Conservation (phyloP, 2,797 vertebrate genomes). For the Peromyscus melanophrys region DNA sequence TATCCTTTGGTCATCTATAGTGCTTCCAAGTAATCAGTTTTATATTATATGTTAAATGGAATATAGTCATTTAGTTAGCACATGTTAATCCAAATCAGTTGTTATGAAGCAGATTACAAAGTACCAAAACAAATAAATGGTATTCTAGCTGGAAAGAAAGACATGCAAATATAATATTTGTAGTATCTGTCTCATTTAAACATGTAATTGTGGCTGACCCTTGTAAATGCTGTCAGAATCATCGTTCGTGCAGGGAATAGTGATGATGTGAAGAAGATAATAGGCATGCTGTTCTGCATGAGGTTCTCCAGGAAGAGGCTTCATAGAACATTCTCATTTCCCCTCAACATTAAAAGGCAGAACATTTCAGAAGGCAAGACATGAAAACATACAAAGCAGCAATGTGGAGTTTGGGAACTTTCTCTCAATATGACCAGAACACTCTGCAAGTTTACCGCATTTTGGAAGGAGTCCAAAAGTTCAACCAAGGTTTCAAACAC, state of each 20-base stretch:
- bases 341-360: background rate
- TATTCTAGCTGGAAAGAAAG: background rate
- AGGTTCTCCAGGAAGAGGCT: background rate
- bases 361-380: background rate
- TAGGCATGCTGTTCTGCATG: background rate
- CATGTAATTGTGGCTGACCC: background rate
- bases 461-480: background rate
- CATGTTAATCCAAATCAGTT: background rate
- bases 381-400: background rate
- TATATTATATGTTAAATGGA: background rate
- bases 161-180: background rate
- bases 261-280: background rate
- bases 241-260: accelerated
- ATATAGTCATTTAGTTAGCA: background rate
- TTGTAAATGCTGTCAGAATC: background rate
- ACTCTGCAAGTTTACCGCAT: background rate
- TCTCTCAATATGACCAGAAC: background rate
- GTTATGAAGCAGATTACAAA: background rate
- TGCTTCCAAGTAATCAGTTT: background rate
- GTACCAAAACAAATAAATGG: background rate
- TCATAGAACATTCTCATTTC: background rate
- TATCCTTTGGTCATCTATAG: background rate
- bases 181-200: background rate
- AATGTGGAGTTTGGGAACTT: background rate
- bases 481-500: background rate